These are phyloP conservation scores for Cirrhinus molitorella DNA, from an alignment of 2,797 vertebrate genomes.

Conservation along the genomic window DNA sequence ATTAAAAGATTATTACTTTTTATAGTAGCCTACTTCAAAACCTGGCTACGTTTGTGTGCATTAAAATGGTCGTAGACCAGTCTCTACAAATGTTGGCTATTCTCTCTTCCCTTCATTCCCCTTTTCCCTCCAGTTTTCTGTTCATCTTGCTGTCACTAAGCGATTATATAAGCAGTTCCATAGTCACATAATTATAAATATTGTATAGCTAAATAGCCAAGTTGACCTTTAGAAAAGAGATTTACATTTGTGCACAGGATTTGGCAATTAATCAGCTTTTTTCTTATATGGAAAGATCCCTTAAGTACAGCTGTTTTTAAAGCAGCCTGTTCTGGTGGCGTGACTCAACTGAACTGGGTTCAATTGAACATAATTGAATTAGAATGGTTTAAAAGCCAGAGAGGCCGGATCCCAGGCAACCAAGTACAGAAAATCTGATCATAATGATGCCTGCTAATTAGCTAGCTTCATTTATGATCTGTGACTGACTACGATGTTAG, in stretches of 20 bases:
- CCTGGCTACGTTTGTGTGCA: not conserved
- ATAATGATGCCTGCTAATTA: slow-evolving; percentile 36
- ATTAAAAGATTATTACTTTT: not conserved
- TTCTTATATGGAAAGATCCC: not conserved
- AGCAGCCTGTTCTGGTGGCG: not conserved
- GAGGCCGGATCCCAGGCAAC: slow-evolving; percentile 32
- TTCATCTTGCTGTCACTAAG: not conserved
- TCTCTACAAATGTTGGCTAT: not conserved
- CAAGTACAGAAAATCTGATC: slow-evolving; percentile 40
- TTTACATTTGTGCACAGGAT: slow-evolving; percentile 46
- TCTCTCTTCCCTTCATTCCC: not conserved
- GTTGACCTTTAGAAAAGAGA: slow-evolving; percentile 52
- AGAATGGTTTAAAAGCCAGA: slow-evolving; percentile 24
- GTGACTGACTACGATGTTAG: not conserved
- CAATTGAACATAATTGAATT: slow-evolving; percentile 39
- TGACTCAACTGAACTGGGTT: slow-evolving; percentile 27
- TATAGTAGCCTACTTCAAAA: not conserved
- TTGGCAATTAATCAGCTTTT: slow-evolving; percentile 44
- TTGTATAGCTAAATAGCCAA: slow-evolving; percentile 25
- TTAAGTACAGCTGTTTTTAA: slow-evolving; percentile 23
- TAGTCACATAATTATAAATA: slow-evolving; percentile 22
- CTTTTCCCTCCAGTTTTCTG: not conserved
- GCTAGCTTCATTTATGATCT: slow-evolving; percentile 1
- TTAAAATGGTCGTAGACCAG: not conserved
- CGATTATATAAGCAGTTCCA: slow-evolving; percentile 15